phyloP scores from a whole-genome alignment of 1,140 invertebrate species.

The Stegodyphus dumicola region DNA sequence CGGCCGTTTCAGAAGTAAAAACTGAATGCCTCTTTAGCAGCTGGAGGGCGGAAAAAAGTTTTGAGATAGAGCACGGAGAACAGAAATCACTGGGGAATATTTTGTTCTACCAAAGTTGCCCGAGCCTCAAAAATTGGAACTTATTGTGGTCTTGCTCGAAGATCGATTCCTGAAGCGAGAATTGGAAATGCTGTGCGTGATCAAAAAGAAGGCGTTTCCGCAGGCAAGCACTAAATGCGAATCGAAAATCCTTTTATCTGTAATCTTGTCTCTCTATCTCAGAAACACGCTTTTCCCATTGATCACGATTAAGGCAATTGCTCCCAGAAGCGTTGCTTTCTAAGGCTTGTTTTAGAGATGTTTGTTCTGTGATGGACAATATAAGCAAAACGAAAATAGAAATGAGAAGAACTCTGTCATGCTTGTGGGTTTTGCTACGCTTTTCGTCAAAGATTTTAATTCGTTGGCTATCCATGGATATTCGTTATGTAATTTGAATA shows the following conservation, averaged over 20 bases:
- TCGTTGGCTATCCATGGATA: no score
- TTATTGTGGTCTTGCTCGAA: background rate
- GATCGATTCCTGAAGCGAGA: background rate
- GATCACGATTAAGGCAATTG: constrained; percentile 39
- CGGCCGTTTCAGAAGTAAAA: no score
- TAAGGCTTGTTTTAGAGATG: background rate
- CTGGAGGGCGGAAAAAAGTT: no score
- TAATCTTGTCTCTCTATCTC: constrained; percentile 30
- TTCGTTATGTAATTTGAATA: no score
- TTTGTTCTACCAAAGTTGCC: no score
- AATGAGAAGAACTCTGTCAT: no score
- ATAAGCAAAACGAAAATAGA: background rate
- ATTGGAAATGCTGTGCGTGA: constrained; percentile 4
- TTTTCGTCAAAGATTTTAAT: no score
- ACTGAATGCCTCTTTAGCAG: no score
- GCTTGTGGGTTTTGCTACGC: no score
- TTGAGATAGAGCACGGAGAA: no score
- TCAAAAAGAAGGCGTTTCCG: constrained; percentile 2
- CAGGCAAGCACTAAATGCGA: constrained; percentile 10
- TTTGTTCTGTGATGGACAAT: background rate
- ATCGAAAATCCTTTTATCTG: constrained; percentile 49
- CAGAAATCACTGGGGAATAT: no score
- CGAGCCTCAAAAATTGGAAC: no score
- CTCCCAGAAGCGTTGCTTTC: background rate
- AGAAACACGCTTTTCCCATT: constrained; percentile 8